Evolutionary conservation across 2,888 invertebrate genomes (phyloP), one percentile per base, ranked within the genome.

Genomic region (Anoncus sp.): DNA sequence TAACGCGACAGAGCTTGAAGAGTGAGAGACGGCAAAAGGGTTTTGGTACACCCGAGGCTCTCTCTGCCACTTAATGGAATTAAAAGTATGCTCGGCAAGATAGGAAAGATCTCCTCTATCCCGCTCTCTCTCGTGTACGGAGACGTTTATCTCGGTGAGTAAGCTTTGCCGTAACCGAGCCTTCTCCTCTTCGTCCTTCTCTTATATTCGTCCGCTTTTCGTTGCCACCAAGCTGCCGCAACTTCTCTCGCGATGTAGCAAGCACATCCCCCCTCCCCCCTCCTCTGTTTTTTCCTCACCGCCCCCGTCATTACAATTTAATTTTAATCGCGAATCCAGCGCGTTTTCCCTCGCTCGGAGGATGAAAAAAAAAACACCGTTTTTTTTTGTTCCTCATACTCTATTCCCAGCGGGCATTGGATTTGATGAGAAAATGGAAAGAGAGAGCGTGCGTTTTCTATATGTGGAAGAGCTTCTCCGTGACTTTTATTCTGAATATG

Each of bases 31-130:
- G 40, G 65, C 47, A 47, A 79, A 66, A 71, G 78, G 55, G 62
- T 57, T 75, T 51, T 55, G 63, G 73, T 72, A 81, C 79, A 81
- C 80, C 82, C 84, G 81, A 80, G 83, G 83, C 71, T 63, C 65
- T 63, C 65, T 65, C 81, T 74, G 83, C 79, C 81, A 84, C 83
- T 84, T 88, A 86, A 88, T 87, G 87, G 85, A 88, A 87, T 88
- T 88, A 88, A 88, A 87, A 88, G 86, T 87, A 88, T 87, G 88
- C 85, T 86, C 82, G 63, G 63, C 83, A 82, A 87, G 87, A 87
- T 86, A 86, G 84, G 80, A 80, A n/a, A 81, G 81, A 83, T 81
- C 82, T 79, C 47, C 63, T 72, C 63, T 24, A 35, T 72, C 63
- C 47, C 45, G 4, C 53, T 53, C 31, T 51, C 76, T 79, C 62